phyloP scores from a whole-genome alignment of 2,113 vertebrate genomes.

The Macrotis lagotis region DNA sequence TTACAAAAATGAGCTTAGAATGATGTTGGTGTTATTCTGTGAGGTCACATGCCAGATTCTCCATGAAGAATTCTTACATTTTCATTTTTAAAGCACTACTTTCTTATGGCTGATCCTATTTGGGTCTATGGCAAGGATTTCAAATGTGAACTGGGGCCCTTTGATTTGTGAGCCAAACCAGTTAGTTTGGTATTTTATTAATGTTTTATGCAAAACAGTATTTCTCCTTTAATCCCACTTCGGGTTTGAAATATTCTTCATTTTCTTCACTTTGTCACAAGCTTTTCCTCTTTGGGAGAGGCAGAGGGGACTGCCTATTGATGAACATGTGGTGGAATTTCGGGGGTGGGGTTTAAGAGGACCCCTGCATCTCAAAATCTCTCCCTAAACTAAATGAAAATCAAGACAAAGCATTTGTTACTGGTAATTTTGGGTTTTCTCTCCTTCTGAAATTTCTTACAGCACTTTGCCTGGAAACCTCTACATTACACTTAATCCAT shows the following conservation, averaged over 20 bases:
- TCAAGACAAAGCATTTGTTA: not conserved
- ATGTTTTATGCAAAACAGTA: not conserved
- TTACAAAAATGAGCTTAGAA: not conserved
- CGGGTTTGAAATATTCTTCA: not conserved
- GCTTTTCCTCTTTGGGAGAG: not conserved
- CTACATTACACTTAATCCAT: not conserved
- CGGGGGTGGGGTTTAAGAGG: not conserved
- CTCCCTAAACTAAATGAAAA: not conserved
- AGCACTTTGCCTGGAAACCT: not conserved
- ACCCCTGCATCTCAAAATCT: not conserved
- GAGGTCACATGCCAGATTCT: not conserved
- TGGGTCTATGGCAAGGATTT: not conserved
- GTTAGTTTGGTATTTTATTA: not conserved
- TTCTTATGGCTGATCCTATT: not conserved
- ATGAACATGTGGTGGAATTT: not conserved
- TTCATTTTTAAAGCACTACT: not conserved
- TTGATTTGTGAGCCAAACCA: not conserved
- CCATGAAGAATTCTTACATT: not conserved
- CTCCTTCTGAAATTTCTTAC: not conserved
- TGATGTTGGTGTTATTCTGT: not conserved
- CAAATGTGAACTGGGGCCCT: not conserved
- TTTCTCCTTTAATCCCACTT: fast-evolving
- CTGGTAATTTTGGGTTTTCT: not conserved
- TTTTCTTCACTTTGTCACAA: not conserved
- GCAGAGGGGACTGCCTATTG: not conserved